Conservation (phyloP, 2,113 vertebrate genomes). For the Onychostoma macrolepis region DNA sequence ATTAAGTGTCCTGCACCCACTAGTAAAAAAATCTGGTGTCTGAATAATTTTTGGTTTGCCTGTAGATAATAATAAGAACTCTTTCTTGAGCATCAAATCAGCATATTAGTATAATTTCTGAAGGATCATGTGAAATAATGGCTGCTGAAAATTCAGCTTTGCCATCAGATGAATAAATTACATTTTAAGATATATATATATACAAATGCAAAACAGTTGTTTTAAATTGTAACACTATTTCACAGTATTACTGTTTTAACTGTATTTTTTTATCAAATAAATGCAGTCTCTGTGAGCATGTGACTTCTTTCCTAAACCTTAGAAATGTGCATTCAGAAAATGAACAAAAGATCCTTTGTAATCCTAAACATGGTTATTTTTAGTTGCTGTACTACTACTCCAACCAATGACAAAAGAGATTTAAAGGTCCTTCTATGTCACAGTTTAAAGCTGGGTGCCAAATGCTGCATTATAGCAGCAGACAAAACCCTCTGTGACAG, state of each 20-base stretch:
- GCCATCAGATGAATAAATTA: background rate
- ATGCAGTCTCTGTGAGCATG: background rate
- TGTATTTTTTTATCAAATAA: background rate
- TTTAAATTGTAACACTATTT: background rate
- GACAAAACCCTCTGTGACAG: background rate
- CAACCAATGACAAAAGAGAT: background rate
- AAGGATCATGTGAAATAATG: background rate
- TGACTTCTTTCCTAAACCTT: background rate
- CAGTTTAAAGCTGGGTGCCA: background rate
- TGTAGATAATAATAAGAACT: background rate
- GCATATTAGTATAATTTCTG: background rate
- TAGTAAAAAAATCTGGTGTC: no score
- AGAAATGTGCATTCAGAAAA: background rate
- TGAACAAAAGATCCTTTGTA: background rate
- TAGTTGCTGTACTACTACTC: background rate
- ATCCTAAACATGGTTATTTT: conserved; percentile 1
- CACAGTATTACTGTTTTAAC: background rate
- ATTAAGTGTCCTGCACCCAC: no score
- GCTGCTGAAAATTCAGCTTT: background rate
- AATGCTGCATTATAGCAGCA: background rate
- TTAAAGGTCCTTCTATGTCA: background rate
- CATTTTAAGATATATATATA: background rate
- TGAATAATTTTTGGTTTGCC: no score
- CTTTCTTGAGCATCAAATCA: background rate
- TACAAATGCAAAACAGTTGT: background rate